Percentiles rank a stretch among this genome's conserved stretches.
Conservation (phyloP, 2,113 vertebrate species). For the Mormyrus lacerda region DNA sequence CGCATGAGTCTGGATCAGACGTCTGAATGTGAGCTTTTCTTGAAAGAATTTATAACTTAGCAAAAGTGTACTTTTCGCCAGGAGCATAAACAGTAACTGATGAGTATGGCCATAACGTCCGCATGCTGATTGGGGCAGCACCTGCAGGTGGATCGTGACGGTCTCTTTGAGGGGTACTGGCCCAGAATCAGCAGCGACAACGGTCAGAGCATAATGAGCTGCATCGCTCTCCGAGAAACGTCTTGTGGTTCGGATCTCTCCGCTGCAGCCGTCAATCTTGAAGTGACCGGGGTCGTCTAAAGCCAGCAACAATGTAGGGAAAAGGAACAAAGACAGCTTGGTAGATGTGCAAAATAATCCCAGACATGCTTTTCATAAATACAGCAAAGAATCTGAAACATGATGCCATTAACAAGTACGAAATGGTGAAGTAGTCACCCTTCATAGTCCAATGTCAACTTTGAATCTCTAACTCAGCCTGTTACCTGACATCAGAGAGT, state of each 20-base stretch:
- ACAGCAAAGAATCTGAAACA: neutral
- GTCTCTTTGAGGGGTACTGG: constrained; percentile 58
- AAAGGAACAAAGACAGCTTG: neutral
- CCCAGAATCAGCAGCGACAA: constrained; percentile 73
- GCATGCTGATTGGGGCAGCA: constrained; percentile 32
- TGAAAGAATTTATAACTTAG: neutral
- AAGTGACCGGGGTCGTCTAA: constrained; percentile 60
- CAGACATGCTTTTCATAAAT: neutral
- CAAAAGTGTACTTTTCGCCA: neutral
- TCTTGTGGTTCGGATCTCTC: constrained; percentile 69
- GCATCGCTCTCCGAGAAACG: constrained; percentile 50
- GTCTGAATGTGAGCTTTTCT: neutral
- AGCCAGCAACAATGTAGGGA: constrained; percentile 21
- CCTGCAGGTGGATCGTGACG: constrained; percentile 70
- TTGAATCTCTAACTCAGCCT: neutral
- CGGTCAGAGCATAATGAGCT: constrained; percentile 58
- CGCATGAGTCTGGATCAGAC: neutral
- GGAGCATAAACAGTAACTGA: neutral
- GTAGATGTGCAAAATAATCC: neutral
- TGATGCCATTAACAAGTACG: neutral
- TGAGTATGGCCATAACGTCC: neutral
- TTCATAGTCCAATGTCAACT: neutral
- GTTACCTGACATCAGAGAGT: constrained; percentile 71
- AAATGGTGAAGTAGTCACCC: neutral
- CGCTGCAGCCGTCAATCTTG: constrained; percentile 70